These are phyloP conservation scores for Cryptoprocta ferox DNA, from an alignment of 2,797 vertebrate species.

Conservation along the genomic window DNA sequence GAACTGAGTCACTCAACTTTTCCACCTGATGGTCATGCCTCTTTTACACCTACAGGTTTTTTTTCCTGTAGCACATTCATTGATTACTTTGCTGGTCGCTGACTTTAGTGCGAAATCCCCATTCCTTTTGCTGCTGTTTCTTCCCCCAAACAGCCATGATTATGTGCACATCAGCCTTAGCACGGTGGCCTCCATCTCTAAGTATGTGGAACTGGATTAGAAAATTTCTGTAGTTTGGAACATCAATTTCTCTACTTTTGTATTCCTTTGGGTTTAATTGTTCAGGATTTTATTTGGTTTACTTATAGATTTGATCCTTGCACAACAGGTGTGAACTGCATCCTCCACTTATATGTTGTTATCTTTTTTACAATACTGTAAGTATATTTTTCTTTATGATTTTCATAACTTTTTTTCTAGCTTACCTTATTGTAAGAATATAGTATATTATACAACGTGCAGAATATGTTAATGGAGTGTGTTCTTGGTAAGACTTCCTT, in stretches of 20 bases:
- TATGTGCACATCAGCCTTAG: not conserved
- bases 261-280: not conserved
- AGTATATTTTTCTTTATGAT: not conserved
- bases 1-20: not conserved
- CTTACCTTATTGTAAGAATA: not conserved
- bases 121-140: not conserved
- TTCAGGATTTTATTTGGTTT: not conserved
- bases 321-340: not conserved
- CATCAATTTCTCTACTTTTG: not conserved
- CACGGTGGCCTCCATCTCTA: not conserved
- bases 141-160: not conserved
- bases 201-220: not conserved
- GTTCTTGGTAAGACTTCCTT: not conserved
- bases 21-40: not conserved
- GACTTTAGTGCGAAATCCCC: not conserved
- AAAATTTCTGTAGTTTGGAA: not conserved
- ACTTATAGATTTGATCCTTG: not conserved
- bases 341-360: not conserved
- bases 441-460: not conserved
- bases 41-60: not conserved
- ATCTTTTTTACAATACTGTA: not conserved
- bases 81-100: not conserved
- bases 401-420: not conserved
- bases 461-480: not conserved
- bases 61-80: rapidly evolving